Evolutionary conservation across 2,797 vertebrate genomes (phyloP).

Genomic region (Oreochromis mossambicus): DNA sequence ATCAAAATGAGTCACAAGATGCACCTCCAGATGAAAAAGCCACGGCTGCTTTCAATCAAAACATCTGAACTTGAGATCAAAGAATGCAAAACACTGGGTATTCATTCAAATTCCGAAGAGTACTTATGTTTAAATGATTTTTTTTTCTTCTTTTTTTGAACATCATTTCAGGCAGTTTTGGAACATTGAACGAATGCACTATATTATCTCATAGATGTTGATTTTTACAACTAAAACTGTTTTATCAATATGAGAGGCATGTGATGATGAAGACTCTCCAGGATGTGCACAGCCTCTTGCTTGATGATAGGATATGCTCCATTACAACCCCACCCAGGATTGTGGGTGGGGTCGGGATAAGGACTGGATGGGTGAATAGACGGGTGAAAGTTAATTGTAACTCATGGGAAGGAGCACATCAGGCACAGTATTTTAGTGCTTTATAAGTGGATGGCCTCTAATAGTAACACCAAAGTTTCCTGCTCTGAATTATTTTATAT

Average conservation of each 20-base stretch:
- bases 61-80: conserved; percentile 5
- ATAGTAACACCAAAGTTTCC: neutral
- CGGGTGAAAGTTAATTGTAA: neutral
- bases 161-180: neutral
- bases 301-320: neutral
- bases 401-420: neutral
- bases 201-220: neutral
- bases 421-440: neutral
- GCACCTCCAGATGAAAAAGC: conserved; percentile 3
- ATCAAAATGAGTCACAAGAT: conserved; percentile 19
- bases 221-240: neutral
- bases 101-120: neutral
- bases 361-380: neutral
- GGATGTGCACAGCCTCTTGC: neutral
- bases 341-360: neutral
- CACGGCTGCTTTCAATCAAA: conserved; percentile 11
- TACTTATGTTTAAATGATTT: neutral
- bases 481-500: neutral
- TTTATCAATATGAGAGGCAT: neutral
- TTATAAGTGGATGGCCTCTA: neutral
- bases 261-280: neutral
- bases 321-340: neutral
- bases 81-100: neutral
- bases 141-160: neutral
- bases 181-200: neutral